Evolutionary conservation across 2,888 invertebrate genomes (phyloP).

Genomic region (Lottia scabra): DNA sequence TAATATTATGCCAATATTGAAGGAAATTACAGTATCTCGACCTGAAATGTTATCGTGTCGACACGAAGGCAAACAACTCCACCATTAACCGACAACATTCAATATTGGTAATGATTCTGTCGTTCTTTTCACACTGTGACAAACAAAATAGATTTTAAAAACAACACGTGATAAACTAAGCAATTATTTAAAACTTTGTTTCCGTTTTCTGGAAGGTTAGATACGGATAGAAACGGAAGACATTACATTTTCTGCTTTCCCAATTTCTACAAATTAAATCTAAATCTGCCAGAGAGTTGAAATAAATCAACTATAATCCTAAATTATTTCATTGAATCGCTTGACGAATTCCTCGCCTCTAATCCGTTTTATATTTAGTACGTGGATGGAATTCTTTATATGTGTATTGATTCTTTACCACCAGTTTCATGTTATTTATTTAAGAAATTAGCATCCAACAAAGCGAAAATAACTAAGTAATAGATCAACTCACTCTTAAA

Average conservation of each 20-base stretch:
- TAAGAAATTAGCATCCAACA: neutral
- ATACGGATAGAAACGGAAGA: no score
- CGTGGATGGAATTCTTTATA: neutral
- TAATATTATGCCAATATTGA: no score
- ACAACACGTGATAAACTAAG: no score
- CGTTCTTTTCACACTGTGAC: no score
- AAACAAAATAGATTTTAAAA: no score
- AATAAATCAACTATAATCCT: neutral
- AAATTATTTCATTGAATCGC: neutral
- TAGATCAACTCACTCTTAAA: neutral
- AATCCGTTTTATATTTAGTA: neutral
- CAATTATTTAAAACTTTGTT: no score
- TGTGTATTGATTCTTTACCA: neutral
- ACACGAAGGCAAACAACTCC: no score
- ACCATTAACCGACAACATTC: no score
- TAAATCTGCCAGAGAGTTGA: neutral
- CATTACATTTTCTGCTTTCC: neutral
- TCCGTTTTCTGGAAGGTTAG: no score
- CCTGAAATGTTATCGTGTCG: no score
- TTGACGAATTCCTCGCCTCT: neutral
- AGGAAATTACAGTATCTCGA: no score
- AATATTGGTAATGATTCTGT: no score
- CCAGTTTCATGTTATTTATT: conserved; percentile 2
- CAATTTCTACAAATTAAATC: neutral
- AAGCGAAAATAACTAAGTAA: conserved; percentile 1